These are phyloP conservation scores for Athalia rosae DNA, from an alignment of 2,888 invertebrate genomes.

Conservation along the genomic window DNA sequence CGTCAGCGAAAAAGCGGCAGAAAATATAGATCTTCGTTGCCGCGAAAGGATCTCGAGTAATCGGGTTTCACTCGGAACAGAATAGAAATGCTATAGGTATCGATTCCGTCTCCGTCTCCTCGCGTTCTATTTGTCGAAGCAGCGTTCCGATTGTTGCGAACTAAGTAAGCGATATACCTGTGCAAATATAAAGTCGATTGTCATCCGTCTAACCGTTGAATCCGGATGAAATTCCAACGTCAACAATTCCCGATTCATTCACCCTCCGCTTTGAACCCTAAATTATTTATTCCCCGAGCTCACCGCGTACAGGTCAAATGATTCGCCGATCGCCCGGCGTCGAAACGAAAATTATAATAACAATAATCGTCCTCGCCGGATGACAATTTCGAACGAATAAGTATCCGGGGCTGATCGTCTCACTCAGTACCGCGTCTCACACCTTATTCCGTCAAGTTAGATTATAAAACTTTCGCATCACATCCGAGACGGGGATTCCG, in stretches of 20 bases:
- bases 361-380: neutral
- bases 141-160: conserved; percentile 17
- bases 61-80: conserved; percentile 10
- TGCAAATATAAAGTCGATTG: conserved; percentile 3
- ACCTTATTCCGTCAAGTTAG: conserved; percentile 21
- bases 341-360: neutral
- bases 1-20: neutral
- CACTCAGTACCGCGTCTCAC: neutral
- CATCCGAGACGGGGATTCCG: neutral
- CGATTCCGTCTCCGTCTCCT: conserved; percentile 12
- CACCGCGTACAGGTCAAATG: neutral
- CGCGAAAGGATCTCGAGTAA: conserved; percentile 17
- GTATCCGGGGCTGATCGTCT: neutral
- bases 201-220: conserved; percentile 2
- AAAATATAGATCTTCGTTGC: conserved; percentile 20
- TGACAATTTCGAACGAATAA: neutral
- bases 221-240: neutral
- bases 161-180: neutral
- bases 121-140: conserved; percentile 10
- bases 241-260: no score
- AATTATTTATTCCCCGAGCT: no score
- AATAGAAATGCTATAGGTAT: conserved; percentile 2
- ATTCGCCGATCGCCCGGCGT: neutral
- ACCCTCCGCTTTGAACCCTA: no score
- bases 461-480: conserved; percentile 29